A percentile compares a stretch with the other conserved stretches of the same genome.
These are phyloP conservation scores for Danaus melanippus DNA, from an alignment of 1,140 invertebrate species.

Conservation along the genomic window DNA sequence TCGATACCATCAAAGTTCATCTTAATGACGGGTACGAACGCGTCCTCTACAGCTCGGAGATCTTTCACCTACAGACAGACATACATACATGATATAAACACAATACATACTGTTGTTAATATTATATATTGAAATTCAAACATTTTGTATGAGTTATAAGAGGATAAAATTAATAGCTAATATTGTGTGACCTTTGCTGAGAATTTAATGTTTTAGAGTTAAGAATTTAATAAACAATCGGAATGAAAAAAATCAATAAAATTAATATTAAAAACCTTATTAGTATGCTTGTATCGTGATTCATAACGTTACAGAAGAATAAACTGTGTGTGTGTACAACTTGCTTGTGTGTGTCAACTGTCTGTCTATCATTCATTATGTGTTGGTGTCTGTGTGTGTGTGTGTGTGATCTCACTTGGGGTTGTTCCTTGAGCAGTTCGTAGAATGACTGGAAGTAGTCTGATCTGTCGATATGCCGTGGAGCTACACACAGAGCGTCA, in stretches of 20 bases:
- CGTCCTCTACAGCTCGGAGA: conserved; percentile 91
- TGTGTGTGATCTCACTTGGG: conserved; percentile 78
- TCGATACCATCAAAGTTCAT: conserved; percentile 99
- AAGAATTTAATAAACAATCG: too few species aligned
- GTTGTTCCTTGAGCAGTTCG: conserved; percentile 89
- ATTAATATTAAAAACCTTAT: too few species aligned
- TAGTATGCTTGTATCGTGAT: too few species aligned
- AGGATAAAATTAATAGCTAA: too few species aligned
- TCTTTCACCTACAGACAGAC: conserved; percentile 49
- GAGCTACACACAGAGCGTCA: conserved; percentile 97
- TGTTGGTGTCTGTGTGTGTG: too few species aligned
- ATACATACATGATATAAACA: conserved; percentile 3
- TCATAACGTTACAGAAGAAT: too few species aligned
- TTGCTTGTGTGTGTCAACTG: too few species aligned
- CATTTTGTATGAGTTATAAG: not conserved
- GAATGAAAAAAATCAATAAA: too few species aligned
- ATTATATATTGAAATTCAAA: not conserved
- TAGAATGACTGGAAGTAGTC: conserved; percentile 98
- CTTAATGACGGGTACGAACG: conserved; percentile 99
- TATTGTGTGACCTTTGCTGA: too few species aligned
- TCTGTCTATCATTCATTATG: too few species aligned
- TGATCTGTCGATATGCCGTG: conserved; percentile 91
- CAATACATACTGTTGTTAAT: not conserved
- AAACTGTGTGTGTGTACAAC: too few species aligned
- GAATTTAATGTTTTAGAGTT: too few species aligned